These are phyloP conservation scores for Spheniscus mendiculus DNA, from an alignment of 2,113 vertebrate genomes.

Conservation along the genomic window DNA sequence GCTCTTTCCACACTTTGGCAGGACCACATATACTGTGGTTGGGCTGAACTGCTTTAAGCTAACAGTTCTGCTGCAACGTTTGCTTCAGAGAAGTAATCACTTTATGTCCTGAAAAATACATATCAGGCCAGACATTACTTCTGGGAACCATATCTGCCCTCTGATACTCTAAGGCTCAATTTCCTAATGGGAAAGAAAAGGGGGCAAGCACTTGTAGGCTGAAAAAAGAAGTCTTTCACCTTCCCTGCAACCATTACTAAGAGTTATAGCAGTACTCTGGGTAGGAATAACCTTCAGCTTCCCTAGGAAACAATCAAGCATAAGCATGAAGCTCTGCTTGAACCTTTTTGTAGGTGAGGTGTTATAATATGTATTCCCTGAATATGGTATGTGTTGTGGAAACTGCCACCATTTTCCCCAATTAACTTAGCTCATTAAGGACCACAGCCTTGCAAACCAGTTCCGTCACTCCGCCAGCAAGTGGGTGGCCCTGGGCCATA, in stretches of 20 bases:
- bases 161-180: not conserved
- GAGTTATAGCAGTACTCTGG: accelerated
- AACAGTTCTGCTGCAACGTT: not conserved
- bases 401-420: not conserved
- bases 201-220: not conserved
- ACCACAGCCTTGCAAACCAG: not conserved
- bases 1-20: not conserved
- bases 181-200: not conserved
- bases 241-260: not conserved
- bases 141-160: not conserved
- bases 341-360: not conserved
- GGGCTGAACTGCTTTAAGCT: not conserved
- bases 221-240: not conserved
- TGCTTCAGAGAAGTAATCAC: not conserved
- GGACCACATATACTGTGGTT: not conserved
- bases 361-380: not conserved
- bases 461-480: accelerated
- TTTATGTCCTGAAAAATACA: not conserved
- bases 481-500: not conserved
- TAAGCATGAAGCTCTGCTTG: not conserved
- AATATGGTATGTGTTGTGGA: not conserved
- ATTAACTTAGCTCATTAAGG: not conserved
- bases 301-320: not conserved
- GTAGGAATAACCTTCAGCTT: not conserved
- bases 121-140: not conserved